phyloP scores from a whole-genome alignment of 1,140 invertebrate species.

The Brachionus koreanus region DNA sequence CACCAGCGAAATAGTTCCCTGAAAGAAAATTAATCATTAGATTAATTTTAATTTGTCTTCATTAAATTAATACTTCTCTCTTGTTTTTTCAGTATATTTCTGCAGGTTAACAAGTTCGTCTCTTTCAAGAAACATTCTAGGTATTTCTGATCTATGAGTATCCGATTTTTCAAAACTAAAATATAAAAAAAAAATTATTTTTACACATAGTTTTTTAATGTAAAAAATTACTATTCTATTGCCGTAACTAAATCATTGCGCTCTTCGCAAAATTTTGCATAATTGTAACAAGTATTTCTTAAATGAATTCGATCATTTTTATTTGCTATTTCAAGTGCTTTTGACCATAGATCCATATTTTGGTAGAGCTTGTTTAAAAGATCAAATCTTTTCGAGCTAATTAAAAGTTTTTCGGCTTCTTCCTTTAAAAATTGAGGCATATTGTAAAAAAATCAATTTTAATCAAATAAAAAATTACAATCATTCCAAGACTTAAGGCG shows the following conservation, averaged over 20 bases:
- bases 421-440: slow-evolving; percentile 62
- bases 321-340: slow-evolving; percentile 71
- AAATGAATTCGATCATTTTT: slow-evolving; percentile 78
- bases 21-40: slow-evolving; percentile 33
- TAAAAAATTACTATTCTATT: slow-evolving; percentile 59
- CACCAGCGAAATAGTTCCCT: slow-evolving; percentile 82
- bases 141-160: slow-evolving; percentile 80
- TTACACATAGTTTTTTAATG: background rate
- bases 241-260: slow-evolving; percentile 62
- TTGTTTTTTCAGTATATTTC: slow-evolving; percentile 68
- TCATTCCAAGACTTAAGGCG: slow-evolving; percentile 82
- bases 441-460: background rate
- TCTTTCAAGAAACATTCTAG: slow-evolving; percentile 74
- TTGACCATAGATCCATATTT: slow-evolving; percentile 67
- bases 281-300: slow-evolving; percentile 81
- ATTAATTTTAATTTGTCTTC: background rate
- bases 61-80: slow-evolving; percentile 67
- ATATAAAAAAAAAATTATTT: background rate
- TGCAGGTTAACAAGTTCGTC: slow-evolving; percentile 68
- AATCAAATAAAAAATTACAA: slow-evolving; percentile 58
- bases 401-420: slow-evolving; percentile 82
- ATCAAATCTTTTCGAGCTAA: slow-evolving; percentile 74
- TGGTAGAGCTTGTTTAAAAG: slow-evolving; percentile 78
- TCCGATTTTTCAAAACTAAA: slow-evolving; percentile 68
- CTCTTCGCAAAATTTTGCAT: slow-evolving; percentile 74